Evolutionary conservation across 2,113 vertebrate genomes (phyloP).

Genomic region (Phrynosoma blainvillii): DNA sequence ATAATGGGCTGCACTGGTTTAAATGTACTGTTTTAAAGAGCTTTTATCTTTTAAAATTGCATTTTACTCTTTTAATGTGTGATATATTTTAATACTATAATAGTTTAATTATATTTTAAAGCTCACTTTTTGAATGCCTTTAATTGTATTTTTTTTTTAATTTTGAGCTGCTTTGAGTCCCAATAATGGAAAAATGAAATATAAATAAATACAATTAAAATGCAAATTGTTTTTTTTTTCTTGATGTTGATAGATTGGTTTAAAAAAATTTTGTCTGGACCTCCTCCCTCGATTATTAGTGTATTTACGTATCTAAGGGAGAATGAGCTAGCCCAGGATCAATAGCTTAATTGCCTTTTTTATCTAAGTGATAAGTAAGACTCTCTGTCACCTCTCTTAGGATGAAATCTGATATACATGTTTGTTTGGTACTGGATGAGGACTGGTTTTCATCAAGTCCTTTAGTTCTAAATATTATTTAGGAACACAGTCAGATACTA

Average conservation of each 20-base stretch:
- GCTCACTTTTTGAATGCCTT: too few relatives aligned
- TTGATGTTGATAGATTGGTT: not conserved
- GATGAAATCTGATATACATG: not conserved
- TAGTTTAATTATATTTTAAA: too few relatives aligned
- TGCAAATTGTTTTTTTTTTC: not conserved
- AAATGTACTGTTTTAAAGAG: too few relatives aligned
- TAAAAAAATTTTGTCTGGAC: not conserved
- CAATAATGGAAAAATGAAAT: too few relatives aligned
- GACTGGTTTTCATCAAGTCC: not conserved
- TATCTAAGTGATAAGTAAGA: not conserved
- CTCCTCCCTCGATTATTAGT: not conserved
- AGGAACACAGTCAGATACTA: not conserved
- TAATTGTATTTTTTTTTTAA: too few relatives aligned
- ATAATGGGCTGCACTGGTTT: too few relatives aligned
- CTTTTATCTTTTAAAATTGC: too few relatives aligned
- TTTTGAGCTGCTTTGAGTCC: too few relatives aligned
- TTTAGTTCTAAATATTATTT: not conserved
- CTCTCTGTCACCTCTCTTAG: not conserved
- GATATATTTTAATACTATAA: too few relatives aligned
- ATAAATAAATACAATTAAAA: not conserved
- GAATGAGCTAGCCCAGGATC: conserved; percentile 1
- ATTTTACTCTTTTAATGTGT: too few relatives aligned
- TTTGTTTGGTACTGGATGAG: not conserved
- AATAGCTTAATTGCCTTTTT: not conserved
- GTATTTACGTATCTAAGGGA: too few relatives aligned